These are phyloP conservation scores for Lycopodina hypogea DNA, from an alignment of 37 sponge, comb jelly and placozoan genomes.

Conservation along the genomic window DNA sequence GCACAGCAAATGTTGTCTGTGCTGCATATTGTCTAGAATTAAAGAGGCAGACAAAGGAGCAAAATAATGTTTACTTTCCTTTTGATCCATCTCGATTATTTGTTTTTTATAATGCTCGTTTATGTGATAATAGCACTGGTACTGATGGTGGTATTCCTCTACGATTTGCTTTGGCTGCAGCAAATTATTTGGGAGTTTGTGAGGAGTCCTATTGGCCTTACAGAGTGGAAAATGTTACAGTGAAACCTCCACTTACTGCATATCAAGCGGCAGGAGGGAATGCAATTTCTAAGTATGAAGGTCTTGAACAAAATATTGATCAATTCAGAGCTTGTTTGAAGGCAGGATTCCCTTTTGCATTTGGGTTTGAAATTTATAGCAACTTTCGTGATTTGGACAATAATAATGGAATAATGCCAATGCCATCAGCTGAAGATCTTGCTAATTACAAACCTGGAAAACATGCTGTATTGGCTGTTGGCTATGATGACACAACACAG, in stretches of 20 bases:
- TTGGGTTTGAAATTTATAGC: background rate
- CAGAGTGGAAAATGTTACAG: background rate
- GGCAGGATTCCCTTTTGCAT: background rate
- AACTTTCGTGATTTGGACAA: background rate
- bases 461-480: constrained; percentile 18
- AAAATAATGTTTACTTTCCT: background rate
- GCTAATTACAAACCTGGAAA: background rate
- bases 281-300: constrained; percentile 6
- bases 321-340: constrained; percentile 19
- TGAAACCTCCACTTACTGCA: background rate
- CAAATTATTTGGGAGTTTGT: constrained; percentile 8
- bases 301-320: background rate
- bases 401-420: background rate
- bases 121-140: background rate
- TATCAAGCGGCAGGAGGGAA: constrained; percentile 9
- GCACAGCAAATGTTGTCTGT: constrained; percentile 22
- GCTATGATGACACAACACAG: constrained; percentile 13
- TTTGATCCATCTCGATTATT: constrained; percentile 22
- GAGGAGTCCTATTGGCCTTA: constrained; percentile 18
- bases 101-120: constrained; percentile 15
- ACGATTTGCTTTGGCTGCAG: background rate
- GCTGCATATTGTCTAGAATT: constrained; percentile 3
- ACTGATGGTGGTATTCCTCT: background rate
- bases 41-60: background rate
- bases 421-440: background rate